A percentile compares a stretch with the other conserved stretches of the same genome.
Conservation (phyloP, 2,797 vertebrate genomes). For the Onychomys torridus region DNA sequence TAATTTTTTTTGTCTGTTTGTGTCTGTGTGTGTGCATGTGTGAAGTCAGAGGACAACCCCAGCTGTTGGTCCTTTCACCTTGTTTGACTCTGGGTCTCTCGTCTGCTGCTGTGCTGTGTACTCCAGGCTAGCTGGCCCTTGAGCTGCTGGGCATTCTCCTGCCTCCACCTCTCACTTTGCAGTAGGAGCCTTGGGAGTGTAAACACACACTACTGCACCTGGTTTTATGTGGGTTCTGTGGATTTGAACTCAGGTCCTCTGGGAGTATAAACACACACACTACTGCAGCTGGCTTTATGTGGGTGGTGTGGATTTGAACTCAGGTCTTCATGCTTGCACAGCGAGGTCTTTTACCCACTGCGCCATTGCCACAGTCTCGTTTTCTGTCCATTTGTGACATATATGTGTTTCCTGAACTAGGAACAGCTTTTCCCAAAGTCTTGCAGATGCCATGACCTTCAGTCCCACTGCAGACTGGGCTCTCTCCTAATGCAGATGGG, state of each 20-base stretch:
- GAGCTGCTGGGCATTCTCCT: not conserved
- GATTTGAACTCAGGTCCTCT: not conserved
- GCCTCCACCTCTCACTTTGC: not conserved
- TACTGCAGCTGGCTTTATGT: too few relatives aligned
- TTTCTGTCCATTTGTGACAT: accelerated
- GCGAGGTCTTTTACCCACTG: not conserved
- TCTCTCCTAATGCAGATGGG: not conserved
- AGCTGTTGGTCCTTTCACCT: not conserved
- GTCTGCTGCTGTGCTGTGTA: not conserved
- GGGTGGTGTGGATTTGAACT: too few relatives aligned
- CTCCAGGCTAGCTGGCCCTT: not conserved
- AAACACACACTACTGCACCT: not conserved
- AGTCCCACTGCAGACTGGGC: not conserved
- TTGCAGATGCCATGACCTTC: accelerated
- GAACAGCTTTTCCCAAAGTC: accelerated
- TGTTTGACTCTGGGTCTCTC: not conserved
- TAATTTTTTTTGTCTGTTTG: not conserved
- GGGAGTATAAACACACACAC: too few relatives aligned
- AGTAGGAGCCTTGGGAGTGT: not conserved
- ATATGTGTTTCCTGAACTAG: not conserved
- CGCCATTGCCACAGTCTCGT: not conserved
- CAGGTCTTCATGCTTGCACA: not conserved
- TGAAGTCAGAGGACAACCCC: not conserved
- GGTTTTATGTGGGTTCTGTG: not conserved
- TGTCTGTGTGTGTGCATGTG: not conserved